Evolutionary conservation across 1,140 invertebrate species (phyloP).

Genomic region (Caenorhabditis inopinata): DNA sequence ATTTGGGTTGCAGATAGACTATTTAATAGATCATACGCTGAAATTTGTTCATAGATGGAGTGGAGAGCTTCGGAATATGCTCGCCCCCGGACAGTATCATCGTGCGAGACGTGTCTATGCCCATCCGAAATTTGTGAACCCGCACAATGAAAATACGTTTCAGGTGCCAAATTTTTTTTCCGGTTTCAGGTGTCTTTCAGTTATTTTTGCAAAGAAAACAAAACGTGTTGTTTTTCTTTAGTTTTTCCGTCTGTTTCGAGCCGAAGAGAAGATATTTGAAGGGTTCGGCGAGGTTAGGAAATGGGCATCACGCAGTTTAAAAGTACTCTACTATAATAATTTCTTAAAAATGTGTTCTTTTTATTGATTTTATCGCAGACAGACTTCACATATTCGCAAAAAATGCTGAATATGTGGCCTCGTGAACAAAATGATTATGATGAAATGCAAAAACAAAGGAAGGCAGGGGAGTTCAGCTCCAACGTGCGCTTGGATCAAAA

Average conservation of each 20-base stretch:
- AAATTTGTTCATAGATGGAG: not conserved
- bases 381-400: not conserved
- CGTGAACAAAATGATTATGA: not conserved
- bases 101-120: constrained; percentile 1
- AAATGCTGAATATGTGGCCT: not conserved
- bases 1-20: not conserved
- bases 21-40: not conserved
- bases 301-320: not conserved
- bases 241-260: not conserved
- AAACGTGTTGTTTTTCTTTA: not conserved
- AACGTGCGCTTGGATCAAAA: not conserved
- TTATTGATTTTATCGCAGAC: not conserved
- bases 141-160: not conserved
- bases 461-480: not conserved
- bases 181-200: no score
- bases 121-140: constrained; percentile 3
- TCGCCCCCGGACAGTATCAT: not conserved
- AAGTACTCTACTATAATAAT: not conserved
- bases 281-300: not conserved
- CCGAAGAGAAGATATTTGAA: constrained; percentile 1
- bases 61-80: not conserved
- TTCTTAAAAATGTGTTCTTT: no score
- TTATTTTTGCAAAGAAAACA: no score
- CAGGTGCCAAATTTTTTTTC: not conserved
- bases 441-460: not conserved